Conservation (phyloP, 2,113 vertebrate genomes). For the Xenotilapia caudafasciata region DNA sequence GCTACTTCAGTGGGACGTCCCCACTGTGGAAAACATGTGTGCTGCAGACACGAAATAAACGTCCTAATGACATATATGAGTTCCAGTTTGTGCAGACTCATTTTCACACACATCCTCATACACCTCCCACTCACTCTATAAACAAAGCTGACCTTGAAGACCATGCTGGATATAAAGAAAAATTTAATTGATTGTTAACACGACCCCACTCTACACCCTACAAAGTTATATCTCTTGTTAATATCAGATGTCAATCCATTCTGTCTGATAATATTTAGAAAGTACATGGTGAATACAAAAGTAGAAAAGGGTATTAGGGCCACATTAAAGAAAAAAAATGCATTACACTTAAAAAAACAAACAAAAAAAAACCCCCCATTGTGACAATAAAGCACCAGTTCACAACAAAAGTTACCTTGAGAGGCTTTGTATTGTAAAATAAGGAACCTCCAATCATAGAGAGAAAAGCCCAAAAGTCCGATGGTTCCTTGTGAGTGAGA, state of each 20-base stretch:
- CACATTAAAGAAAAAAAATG: neutral
- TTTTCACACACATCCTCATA: neutral
- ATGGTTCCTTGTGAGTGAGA: neutral
- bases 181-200: neutral
- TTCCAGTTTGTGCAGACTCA: neutral
- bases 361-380: fast-evolving
- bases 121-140: neutral
- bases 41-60: fast-evolving
- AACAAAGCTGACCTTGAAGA: neutral
- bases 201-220: fast-evolving
- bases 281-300: neutral
- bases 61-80: neutral
- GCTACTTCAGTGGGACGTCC: neutral
- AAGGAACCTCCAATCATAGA: neutral
- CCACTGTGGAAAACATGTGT: neutral
- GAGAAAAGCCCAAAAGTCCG: neutral
- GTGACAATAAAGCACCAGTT: neutral
- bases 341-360: neutral
- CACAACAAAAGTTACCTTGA: neutral
- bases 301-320: neutral
- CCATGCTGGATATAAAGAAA: neutral
- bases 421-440: neutral
- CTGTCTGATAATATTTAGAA: neutral
- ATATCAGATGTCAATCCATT: neutral
- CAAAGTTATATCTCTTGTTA: neutral